Evolutionary conservation across 2,113 vertebrate species (phyloP).

Genomic region (Brachypodius melanocephalos): DNA sequence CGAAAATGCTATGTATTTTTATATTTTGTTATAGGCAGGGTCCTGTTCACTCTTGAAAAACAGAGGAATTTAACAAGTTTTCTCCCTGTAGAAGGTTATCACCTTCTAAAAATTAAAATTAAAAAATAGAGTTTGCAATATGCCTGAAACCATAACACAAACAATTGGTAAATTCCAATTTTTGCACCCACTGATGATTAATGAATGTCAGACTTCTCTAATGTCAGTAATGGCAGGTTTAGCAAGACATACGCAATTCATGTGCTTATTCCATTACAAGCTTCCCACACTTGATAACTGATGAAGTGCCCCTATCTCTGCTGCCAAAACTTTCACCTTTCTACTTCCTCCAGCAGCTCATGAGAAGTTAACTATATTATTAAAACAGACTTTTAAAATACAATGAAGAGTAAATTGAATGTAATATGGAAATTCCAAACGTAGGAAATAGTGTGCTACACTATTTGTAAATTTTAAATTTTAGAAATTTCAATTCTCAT

Average conservation of each 20-base stretch:
- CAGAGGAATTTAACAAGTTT: background rate
- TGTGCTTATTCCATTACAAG: background rate
- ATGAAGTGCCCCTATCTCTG: background rate
- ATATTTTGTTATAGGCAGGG: background rate
- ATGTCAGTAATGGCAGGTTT: background rate
- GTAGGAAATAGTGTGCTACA: background rate
- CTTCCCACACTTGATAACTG: background rate
- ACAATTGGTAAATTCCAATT: background rate
- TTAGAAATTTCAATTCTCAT: background rate
- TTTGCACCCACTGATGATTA: background rate
- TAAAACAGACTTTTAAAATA: background rate
- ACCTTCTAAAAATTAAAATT: background rate
- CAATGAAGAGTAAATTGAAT: background rate
- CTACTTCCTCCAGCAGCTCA: background rate
- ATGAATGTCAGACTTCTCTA: constrained; percentile 1
- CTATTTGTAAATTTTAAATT: background rate
- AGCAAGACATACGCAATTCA: background rate
- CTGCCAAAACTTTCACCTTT: background rate
- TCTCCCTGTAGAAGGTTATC: background rate
- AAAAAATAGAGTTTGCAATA: background rate
- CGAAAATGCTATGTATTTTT: background rate
- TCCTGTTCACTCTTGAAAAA: background rate
- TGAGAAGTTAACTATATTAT: background rate
- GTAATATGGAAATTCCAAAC: background rate
- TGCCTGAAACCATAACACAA: background rate